Evolutionary conservation across 2,888 invertebrate species (phyloP), one percentile per base, ranked within the genome.

Genomic region (Leptopilina myrica): DNA sequence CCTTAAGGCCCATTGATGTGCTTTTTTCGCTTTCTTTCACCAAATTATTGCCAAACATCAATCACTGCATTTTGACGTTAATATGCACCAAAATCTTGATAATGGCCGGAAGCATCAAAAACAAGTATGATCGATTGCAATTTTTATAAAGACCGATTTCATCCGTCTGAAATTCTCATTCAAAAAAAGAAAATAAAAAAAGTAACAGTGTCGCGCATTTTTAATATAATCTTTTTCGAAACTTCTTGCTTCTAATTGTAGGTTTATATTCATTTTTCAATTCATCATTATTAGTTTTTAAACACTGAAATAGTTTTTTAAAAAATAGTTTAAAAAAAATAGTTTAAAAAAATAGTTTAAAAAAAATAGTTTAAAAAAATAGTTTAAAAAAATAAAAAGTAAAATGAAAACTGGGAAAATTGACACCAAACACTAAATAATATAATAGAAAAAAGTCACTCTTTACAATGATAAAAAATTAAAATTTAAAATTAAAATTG

Each of bases 21-120:
- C 0, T 53, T 69, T 67, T 26, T 69, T 26, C 20, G 12, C 20
- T 46, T 14, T 56, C 14, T 80, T 79, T 11, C 15, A 46, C 43
- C 66, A 77, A 79, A 81, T 81, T 80, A 77, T 65, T 78, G 77
- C 76, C 66, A 33, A 79, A 78, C 89, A 90, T 90, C 90, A 86
- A 90, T 90, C 90, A 90, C 88, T 85, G 83, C 88, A 88, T 89
- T 88, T 87, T 87, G 90, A 89, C 89, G 87, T 85, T 89, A 85
- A 87, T 88, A 88, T 86, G 87, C 86, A 86, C 82, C 82, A 81
- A 53, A 86, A 89, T 88, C 86, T 86, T 83, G 82, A 83, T 85
- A 85, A 85, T 82, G 82, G 80, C 80, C 81, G 80, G 78, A 76
- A 77, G 79, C 80, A 53, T 26, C 75, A 14, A 73, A n/a, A 33